phyloP scores from a whole-genome alignment of 2,888 invertebrate genomes.

The Leucozona laternaria region DNA sequence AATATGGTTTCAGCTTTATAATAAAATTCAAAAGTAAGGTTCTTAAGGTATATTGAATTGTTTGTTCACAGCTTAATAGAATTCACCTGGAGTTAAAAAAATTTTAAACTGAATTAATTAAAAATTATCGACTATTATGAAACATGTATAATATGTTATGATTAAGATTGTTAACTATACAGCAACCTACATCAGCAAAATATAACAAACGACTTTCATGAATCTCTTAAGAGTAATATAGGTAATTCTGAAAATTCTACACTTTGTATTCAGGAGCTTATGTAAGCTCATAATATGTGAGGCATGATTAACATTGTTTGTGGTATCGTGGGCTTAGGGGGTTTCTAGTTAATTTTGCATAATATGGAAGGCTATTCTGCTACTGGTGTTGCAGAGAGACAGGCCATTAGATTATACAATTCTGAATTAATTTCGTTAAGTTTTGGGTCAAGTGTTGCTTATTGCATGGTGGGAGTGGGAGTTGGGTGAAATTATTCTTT shows the following conservation, averaged over 20 bases:
- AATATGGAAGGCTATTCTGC: background rate
- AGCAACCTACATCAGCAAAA: background rate
- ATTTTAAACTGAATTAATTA: background rate
- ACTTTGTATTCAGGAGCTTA: constrained; percentile 24
- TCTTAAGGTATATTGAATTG: background rate
- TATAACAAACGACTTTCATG: background rate
- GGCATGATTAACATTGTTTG: constrained; percentile 9
- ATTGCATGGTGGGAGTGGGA: background rate
- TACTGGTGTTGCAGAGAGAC: background rate
- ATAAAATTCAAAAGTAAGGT: background rate
- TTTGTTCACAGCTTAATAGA: background rate
- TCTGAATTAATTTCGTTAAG: background rate
- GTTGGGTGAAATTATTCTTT: background rate
- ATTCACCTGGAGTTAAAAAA: background rate
- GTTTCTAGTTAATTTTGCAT: constrained; percentile 10
- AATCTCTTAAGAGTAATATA: constrained; percentile 14
- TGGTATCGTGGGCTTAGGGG: background rate
- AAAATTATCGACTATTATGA: background rate
- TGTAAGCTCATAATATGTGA: constrained; percentile 15
- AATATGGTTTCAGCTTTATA: background rate
- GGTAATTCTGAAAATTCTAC: background rate
- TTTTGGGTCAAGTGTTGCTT: constrained; percentile 2
- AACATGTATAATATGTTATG: background rate
- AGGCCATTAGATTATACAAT: background rate
- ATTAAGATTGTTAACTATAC: background rate